These are phyloP conservation scores for Sylvia atricapilla DNA, from an alignment of 2,113 vertebrate genomes.

Conservation along the genomic window DNA sequence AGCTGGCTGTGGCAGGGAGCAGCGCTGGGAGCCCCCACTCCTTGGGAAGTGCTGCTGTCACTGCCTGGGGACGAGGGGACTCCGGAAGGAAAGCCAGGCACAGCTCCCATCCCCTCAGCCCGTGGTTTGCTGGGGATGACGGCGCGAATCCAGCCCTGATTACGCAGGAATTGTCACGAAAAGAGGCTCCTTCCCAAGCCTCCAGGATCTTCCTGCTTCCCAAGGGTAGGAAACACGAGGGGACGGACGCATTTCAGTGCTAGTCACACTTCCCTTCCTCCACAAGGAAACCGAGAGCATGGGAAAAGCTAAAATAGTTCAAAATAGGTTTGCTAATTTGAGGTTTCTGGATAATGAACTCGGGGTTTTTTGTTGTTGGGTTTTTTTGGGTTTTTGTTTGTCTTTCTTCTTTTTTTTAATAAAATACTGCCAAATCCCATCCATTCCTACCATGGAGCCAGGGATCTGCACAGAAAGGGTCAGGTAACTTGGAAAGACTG, in stretches of 20 bases:
- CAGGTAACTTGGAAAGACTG: neutral
- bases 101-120: neutral
- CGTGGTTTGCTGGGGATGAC: neutral
- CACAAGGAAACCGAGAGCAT: neutral
- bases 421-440: neutral
- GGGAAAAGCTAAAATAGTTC: neutral
- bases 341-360: neutral
- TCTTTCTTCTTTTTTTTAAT: neutral
- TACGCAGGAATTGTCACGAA: neutral
- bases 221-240: neutral
- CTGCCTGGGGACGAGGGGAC: neutral
- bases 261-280: neutral
- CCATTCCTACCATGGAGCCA: neutral
- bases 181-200: neutral
- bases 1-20: neutral
- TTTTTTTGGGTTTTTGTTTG: neutral
- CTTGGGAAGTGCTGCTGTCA: neutral
- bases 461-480: neutral
- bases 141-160: neutral
- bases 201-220: constrained; percentile 29
- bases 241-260: accelerated
- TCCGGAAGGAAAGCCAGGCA: neutral
- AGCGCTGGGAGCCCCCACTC: neutral
- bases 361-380: neutral
- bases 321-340: neutral